These are phyloP conservation scores for Andinoacara biseriatus DNA, from an alignment of 2,113 vertebrate species.

Conservation along the genomic window DNA sequence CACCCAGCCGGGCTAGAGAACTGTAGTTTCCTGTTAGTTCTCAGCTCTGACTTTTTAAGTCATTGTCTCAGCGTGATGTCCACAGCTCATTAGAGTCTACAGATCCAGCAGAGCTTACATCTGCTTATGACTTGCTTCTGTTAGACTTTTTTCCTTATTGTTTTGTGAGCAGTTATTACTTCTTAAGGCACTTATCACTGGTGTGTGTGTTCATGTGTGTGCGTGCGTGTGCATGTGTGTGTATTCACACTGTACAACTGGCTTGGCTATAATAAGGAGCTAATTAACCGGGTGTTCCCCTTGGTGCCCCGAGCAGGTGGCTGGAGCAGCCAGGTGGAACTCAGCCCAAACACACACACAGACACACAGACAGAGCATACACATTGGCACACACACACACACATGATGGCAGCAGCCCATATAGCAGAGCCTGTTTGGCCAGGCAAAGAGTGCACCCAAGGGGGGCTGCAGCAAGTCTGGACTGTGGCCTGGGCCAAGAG, in stretches of 20 bases:
- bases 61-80: constrained; percentile 49
- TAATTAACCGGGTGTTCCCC: constrained; percentile 75
- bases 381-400: constrained; percentile 26
- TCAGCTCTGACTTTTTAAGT: constrained; percentile 21
- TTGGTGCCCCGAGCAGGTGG: constrained; percentile 75
- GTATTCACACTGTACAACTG: constrained; percentile 39
- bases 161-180: constrained; percentile 11
- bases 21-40: constrained; percentile 27
- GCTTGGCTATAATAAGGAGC: constrained; percentile 71
- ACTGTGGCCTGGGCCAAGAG: constrained; percentile 23
- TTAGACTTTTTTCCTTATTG: neutral
- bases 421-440: constrained; percentile 54
- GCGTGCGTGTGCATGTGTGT: constrained; percentile 31
- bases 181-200: neutral
- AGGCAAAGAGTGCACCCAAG: constrained; percentile 39
- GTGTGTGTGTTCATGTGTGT: constrained; percentile 6
- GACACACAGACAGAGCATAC: neutral
- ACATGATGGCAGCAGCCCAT: constrained; percentile 52
- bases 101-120: constrained; percentile 23
- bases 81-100: constrained; percentile 32
- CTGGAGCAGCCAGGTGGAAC: constrained; percentile 69
- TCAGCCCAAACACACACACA: constrained; percentile 54
- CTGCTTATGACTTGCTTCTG: constrained; percentile 13
- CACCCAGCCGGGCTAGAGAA: constrained; percentile 11
- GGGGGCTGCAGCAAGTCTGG: constrained; percentile 63